Conservation (phyloP, 1,140 invertebrate species). For the Formica exsecta region DNA sequence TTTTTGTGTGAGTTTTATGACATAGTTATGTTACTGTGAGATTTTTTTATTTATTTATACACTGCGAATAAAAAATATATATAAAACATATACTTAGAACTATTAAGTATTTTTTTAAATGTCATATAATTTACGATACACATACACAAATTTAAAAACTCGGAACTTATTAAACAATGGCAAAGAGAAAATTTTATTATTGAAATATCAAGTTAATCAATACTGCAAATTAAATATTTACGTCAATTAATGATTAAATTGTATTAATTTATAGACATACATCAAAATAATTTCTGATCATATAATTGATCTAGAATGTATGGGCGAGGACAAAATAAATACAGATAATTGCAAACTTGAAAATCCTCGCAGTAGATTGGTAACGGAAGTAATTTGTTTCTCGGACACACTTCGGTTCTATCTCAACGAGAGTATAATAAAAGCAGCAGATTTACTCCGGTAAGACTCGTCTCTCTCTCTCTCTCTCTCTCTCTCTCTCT, state of each 20-base stretch:
- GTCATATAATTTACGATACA: neutral
- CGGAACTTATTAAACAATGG: neutral
- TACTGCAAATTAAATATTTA: neutral
- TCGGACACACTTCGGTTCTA: neutral
- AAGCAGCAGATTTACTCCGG: conserved; percentile 1
- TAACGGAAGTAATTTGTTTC: neutral
- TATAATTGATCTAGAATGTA: neutral
- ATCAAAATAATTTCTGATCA: neutral
- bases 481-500: conserved; percentile 21
- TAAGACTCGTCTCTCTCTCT: neutral
- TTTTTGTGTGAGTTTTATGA: neutral
- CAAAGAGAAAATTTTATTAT: neutral
- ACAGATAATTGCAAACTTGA: neutral
- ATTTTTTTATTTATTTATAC: too few species aligned
- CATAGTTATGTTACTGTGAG: neutral
- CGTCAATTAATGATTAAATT: neutral
- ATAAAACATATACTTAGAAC: neutral
- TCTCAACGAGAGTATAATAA: conserved; percentile 25
- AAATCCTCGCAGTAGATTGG: conserved; percentile 26
- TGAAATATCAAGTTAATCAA: neutral
- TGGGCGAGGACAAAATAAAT: neutral
- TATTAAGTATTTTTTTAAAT: neutral
- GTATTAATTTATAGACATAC: neutral
- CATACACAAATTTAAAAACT: neutral
- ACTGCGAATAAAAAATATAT: neutral